Conservation (phyloP, 2,888 invertebrate species). For the Xanthorhoe spadicearia region DNA sequence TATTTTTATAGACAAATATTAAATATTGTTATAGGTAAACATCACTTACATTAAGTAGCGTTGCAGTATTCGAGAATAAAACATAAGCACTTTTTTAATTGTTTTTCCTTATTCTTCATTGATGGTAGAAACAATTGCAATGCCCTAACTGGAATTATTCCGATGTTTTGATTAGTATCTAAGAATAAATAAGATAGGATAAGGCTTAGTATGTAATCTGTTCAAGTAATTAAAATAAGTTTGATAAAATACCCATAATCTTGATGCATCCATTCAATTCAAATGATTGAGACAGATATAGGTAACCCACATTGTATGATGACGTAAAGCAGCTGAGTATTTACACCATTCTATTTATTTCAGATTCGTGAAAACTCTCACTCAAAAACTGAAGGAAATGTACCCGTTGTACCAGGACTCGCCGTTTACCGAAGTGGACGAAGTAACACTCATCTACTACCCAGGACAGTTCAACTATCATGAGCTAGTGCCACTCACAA, state of each 20-base stretch:
- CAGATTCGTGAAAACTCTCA: constrained; percentile 91
- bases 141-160: too few relatives aligned
- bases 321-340: neutral
- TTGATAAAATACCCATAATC: neutral
- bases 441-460: constrained; percentile 90
- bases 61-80: too few relatives aligned
- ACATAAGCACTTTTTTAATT: too few relatives aligned
- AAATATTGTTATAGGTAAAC: too few relatives aligned
- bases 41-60: too few relatives aligned
- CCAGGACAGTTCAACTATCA: constrained; percentile 94
- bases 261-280: neutral
- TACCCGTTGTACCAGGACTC: constrained; percentile 89
- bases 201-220: neutral
- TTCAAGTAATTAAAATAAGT: neutral
- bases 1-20: too few relatives aligned
- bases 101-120: too few relatives aligned
- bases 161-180: neutral
- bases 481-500: constrained; percentile 92
- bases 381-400: constrained; percentile 86
- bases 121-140: too few relatives aligned
- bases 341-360: constrained; percentile 53
- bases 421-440: constrained; percentile 70
- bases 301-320: neutral
- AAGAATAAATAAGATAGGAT: neutral
- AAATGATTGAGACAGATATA: neutral